phyloP scores from a whole-genome alignment of 2,113 vertebrate species.

The Rhodinocichla rosea region DNA sequence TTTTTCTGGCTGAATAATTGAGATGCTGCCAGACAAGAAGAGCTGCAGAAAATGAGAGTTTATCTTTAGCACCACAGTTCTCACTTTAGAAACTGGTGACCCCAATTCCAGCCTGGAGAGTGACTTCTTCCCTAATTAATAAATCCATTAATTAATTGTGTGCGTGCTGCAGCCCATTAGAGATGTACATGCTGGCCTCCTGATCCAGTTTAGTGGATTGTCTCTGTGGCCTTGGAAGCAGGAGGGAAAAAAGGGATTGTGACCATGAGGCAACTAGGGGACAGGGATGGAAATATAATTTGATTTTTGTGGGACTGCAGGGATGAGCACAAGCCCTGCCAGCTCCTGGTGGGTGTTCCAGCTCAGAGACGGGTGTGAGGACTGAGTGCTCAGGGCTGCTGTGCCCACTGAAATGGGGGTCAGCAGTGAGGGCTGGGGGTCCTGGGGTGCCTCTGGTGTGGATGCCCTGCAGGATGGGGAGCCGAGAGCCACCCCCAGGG shows the following conservation, averaged over 20 bases:
- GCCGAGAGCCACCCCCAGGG: background rate
- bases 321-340: background rate
- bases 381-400: background rate
- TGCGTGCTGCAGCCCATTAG: constrained; percentile 63
- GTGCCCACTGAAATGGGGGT: background rate
- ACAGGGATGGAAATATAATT: background rate
- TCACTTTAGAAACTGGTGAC: constrained; percentile 78
- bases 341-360: background rate
- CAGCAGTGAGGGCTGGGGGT: accelerated
- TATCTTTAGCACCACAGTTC: constrained; percentile 75
- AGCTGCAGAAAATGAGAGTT: constrained; percentile 54
- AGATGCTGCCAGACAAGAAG: constrained; percentile 55
- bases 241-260: background rate
- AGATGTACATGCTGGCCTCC: constrained; percentile 44
- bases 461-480: accelerated
- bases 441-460: accelerated
- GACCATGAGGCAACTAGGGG: background rate
- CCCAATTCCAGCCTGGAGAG: constrained; percentile 72
- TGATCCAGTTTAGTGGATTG: constrained; percentile 51
- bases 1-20: constrained; percentile 51
- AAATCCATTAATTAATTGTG: constrained; percentile 79
- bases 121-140: constrained; percentile 77
- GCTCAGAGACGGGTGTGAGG: background rate
- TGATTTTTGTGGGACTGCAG: background rate
- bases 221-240: constrained; percentile 2